Evolutionary conservation across 2,888 invertebrate species (phyloP), one percentile per base, ranked within the genome.

Genomic region (Diarsia brunnea): DNA sequence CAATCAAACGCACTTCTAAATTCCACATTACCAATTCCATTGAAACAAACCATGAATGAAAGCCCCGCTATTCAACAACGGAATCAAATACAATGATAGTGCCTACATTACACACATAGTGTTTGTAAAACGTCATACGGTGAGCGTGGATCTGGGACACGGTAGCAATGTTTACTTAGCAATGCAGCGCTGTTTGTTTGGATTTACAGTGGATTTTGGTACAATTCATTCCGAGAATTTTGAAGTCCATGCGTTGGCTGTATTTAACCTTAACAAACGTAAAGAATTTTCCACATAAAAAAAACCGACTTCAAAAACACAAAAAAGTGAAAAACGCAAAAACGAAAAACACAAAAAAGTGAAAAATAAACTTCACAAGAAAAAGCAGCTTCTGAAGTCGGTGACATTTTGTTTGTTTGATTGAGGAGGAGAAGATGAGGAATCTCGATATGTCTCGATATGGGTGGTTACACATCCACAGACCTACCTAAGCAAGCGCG

Each of bases 41-140:
- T 31, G 43, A 69, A 79, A 21, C 3, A 45, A 47, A 14, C 14
- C 14, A 38, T 58, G 58, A 67, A 70, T 79, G 45, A 38, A 51
- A 79, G 7, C 19, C 19, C 16, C 3, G 14, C 53, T 69, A 61
- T 69, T 68, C 61, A 75, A 69, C 60, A 27, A 71, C 43, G 12
- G 43, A 71, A 69, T 71, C 81, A 84, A 82, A 82, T 24, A 71
- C 31, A 43, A 84, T 81, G 63, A 80, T 60, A 84, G 61, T 45
- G 8, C 8, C 43, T 69, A 61, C 47, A 75, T 68, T 61, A 70
- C 75, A 47, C 47, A 81, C 60, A n/a, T 19, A 60, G 47, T 81
- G 67, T 84, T 82, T 69, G 84, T 78, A 76, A 76, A 87, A 75
- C 83, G 85, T 69, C 87, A 87, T 88, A 69, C 73, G 88, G 78